Base-by-base conservation (phyloP, 2,797 vertebrate species). In the Remorina albescens region DNA sequence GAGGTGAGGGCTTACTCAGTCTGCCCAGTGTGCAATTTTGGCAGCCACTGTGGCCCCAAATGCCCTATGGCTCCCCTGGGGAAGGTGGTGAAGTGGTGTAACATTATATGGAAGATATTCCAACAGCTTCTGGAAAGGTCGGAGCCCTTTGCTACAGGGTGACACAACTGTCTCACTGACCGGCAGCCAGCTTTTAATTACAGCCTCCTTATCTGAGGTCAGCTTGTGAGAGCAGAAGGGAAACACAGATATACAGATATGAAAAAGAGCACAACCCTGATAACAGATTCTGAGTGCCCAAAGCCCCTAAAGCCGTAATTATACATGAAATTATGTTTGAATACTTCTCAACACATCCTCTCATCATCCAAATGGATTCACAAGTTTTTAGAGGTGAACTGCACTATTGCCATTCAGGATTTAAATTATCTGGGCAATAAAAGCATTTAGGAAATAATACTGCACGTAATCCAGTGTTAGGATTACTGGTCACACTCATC, bases 21-120 rank as follows among this genome's bases (percentile, higher is more conserved):
- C 67, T 54, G 69, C 47, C 23, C 67, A 16, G 42, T 51, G n/a
- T 67, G 57, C 56, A 53, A 30, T 21, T 72, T 69, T 75, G 74
- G 73, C 84, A 81, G 71, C 37, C 51, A n/a, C 67, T 65, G 70
- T 66, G 55, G 60, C 28, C 34, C 67, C 67, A 30, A 55, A 74
- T 42, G 19, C 9, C 11, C 51, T 34, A 18, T 8, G 3, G 56
- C 47, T 74, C 84, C 71, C 34, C 10, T 6, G 21, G 66, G 69
- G 71, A 83, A 68, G 73, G 53, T 68, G 26, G 57, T 51, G 73
- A 76, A 18, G 55, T 16, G 34, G 66, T 53, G 70, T 70, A 88
- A 92, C 84, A 89, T 84, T 89, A 87, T 88, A 88, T 68, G 77
- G 80, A 85, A 76, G 76, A 69, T 79, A 70, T 87, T 78, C 88